Evolutionary conservation across 2,888 invertebrate genomes (phyloP).

Genomic region (Dryobota labecula): DNA sequence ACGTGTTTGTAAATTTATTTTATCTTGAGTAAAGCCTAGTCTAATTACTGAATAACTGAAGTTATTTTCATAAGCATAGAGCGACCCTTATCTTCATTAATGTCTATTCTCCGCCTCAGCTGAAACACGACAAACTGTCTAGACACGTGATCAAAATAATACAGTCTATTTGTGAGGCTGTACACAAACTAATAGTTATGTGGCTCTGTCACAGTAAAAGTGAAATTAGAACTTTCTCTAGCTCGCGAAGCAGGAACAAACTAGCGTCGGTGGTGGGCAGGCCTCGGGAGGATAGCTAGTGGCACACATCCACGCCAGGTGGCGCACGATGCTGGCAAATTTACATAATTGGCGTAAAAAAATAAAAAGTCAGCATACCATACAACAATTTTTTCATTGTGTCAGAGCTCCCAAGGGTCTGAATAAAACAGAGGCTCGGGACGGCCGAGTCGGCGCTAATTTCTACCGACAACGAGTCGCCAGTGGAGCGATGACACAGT

Average conservation of each 20-base stretch:
- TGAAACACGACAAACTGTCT: conserved; percentile 55
- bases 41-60: conserved; percentile 53
- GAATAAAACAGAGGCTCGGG: conserved; percentile 86
- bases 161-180: conserved; percentile 48
- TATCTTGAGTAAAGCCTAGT: conserved; percentile 23
- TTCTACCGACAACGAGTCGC: conserved; percentile 80
- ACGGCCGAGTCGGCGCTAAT: conserved; percentile 82
- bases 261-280: conserved; percentile 59
- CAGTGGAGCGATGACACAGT: conserved; percentile 76
- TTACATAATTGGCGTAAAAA: conserved; percentile 85
- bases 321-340: conserved; percentile 80
- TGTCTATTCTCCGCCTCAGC: conserved; percentile 66
- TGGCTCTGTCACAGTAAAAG: conserved; percentile 71
- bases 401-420: conserved; percentile 83
- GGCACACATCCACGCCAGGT: conserved; percentile 75
- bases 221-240: conserved; percentile 81
- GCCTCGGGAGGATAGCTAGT: conserved; percentile 72
- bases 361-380: conserved; percentile 80
- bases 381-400: conserved; percentile 86
- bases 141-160: conserved; percentile 65
- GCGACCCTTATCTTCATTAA: conserved; percentile 77
- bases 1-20: conserved; percentile 22
- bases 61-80: conserved; percentile 61
- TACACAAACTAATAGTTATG: conserved; percentile 45
- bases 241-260: conserved; percentile 74